Evolutionary conservation across 2,113 vertebrate genomes (phyloP), one percentile per base, ranked within the genome.

Genomic region (Nymphicus hollandicus): DNA sequence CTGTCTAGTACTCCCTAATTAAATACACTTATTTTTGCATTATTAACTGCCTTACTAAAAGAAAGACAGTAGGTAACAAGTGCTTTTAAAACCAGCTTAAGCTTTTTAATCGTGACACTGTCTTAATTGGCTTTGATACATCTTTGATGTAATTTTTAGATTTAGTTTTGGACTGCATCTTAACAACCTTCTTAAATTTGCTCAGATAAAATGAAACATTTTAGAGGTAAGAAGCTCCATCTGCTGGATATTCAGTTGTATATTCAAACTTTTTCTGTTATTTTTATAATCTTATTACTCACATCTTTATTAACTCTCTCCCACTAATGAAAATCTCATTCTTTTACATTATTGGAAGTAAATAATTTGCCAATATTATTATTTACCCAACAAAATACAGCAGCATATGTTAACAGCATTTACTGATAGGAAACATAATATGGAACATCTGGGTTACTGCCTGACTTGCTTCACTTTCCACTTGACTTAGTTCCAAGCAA

Each of bases 191-290:
- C 33, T 94, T 91, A 78, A 66, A 79, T 55, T 50, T 43, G 53
- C 15, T 46, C 22, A 27, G 11, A 28, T 35, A 56, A 53, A 25
- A 11, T 2, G 3, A 66, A 91, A 33, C 52, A 90, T 98, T 97
- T 96, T 61, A 97, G 94, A 96, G 93, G 84, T 55, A 58, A 93
- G 44, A 90, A 80, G 73, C 50, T 97, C 98, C 98, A 98, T 95
- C 98, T 98, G 92, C 97, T 98, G 98, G 98, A 82, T 79, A 68
- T 82, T 90, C 49, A 73, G 55, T 70, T 70, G 47, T 25, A 66
- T 50, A 49, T 33, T 52, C 53, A 41, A 15, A 84, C 15, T 13
- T 55, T 50, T 70, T 66, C 15, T 81, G 71, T 80, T 46, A 27
- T 49, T 88, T 63, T 33, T 73, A 7, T 72, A 8, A 11, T 50